phyloP scores from a whole-genome alignment of 2,113 vertebrate genomes.

The Gulo gulo region DNA sequence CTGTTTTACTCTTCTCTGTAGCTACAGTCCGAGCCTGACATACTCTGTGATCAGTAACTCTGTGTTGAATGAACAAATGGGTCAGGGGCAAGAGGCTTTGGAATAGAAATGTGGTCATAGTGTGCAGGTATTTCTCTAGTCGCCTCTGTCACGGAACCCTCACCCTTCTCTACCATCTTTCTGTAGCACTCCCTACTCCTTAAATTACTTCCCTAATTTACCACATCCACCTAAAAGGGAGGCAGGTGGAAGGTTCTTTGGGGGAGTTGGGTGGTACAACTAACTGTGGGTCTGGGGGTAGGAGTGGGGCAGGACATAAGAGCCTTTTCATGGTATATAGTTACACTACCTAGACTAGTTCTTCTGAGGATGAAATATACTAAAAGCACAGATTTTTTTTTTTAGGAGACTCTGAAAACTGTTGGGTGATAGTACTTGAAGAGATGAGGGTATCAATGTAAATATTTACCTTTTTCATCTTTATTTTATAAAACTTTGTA shows the following conservation, averaged over 20 bases:
- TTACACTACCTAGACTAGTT: neutral
- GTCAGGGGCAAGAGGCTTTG: neutral
- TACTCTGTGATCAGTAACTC: neutral
- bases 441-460: neutral
- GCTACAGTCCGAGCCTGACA: neutral
- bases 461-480: conserved; percentile 14
- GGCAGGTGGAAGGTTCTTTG: neutral
- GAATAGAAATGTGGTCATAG: neutral
- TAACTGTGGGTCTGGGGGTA: accelerated
- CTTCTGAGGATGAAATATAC: neutral
- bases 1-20: neutral
- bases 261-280: neutral
- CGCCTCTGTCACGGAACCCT: neutral
- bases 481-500: neutral
- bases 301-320: too few relatives aligned
- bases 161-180: neutral
- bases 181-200: neutral
- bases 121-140: neutral
- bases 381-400: neutral
- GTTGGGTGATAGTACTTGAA: neutral
- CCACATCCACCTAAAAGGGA: too few relatives aligned
- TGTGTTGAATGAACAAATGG: neutral
- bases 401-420: neutral
- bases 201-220: neutral
- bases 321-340: neutral